Evolutionary conservation across 2,888 invertebrate genomes (phyloP).

Genomic region (Zygothrica quintamaculata): DNA sequence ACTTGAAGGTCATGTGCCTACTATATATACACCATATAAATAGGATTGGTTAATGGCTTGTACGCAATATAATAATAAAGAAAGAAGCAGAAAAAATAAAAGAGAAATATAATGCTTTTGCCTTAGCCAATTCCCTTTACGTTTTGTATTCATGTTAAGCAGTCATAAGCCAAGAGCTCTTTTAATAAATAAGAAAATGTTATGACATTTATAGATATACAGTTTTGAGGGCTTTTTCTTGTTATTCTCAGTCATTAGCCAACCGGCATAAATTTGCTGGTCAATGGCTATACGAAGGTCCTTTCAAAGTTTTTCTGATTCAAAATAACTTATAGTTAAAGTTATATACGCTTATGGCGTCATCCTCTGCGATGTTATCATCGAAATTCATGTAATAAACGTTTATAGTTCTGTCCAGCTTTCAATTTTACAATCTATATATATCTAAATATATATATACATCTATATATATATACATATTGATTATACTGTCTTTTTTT

Average conservation of each 20-base stretch:
- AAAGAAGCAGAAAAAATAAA: background rate
- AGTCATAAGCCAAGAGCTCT: constrained; percentile 35
- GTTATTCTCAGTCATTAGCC: constrained; percentile 32
- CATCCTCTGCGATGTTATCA: constrained; percentile 11
- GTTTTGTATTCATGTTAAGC: constrained; percentile 36
- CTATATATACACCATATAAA: too few species aligned
- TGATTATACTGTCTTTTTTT: constrained; percentile 68
- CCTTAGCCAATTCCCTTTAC: too few species aligned
- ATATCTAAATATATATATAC: too few species aligned
- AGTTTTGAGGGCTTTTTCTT: constrained; percentile 8
- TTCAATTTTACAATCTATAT: background rate
- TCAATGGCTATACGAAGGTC: background rate
- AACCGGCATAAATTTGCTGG: constrained; percentile 18
- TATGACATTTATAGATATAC: constrained; percentile 25
- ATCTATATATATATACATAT: too few species aligned
- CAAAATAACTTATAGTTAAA: too few species aligned
- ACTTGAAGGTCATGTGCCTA: too few species aligned
- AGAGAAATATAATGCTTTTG: background rate
- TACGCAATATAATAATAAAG: too few species aligned
- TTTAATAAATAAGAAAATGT: constrained; percentile 42
- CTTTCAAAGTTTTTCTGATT: too few species aligned
- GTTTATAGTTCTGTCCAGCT: background rate
- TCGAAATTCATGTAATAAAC: constrained; percentile 6
- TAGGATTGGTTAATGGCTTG: too few species aligned
- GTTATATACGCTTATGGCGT: constrained; percentile 27